Conservation (phyloP, 2,113 vertebrate species). For the Muscicapa adusta region DNA sequence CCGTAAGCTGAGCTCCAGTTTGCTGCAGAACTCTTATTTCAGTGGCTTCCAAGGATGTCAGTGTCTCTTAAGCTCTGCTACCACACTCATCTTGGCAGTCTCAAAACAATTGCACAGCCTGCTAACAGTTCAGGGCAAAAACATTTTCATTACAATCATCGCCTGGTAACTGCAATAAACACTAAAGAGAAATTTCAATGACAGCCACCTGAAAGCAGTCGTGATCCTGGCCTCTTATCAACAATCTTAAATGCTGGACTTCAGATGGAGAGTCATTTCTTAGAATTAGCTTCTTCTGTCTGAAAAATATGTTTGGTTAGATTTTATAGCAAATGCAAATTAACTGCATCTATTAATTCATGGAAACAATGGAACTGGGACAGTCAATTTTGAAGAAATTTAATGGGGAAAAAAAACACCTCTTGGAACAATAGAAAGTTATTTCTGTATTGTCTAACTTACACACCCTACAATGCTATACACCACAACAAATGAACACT, state of each 20-base stretch:
- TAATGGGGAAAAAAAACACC: not conserved
- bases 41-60: not conserved
- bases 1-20: not conserved
- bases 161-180: not conserved
- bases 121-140: not conserved
- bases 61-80: not conserved
- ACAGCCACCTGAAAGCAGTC: slow-evolving; percentile 91
- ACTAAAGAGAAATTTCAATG: not conserved
- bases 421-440: not conserved
- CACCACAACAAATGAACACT: not conserved
- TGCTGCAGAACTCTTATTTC: not conserved
- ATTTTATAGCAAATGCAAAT: not conserved
- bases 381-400: not conserved
- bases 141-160: not conserved
- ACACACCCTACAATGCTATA: not conserved
- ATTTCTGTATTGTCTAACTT: not conserved
- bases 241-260: slow-evolving; percentile 84
- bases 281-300: slow-evolving; percentile 89
- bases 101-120: not conserved
- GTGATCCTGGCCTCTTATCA: slow-evolving; percentile 93
- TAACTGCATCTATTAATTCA: not conserved
- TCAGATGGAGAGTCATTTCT: slow-evolving; percentile 82
- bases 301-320: slow-evolving; percentile 52
- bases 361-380: not conserved
- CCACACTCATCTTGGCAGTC: not conserved